Evolutionary conservation across 2,797 vertebrate species (phyloP).

Genomic region (Sciurus carolinensis): DNA sequence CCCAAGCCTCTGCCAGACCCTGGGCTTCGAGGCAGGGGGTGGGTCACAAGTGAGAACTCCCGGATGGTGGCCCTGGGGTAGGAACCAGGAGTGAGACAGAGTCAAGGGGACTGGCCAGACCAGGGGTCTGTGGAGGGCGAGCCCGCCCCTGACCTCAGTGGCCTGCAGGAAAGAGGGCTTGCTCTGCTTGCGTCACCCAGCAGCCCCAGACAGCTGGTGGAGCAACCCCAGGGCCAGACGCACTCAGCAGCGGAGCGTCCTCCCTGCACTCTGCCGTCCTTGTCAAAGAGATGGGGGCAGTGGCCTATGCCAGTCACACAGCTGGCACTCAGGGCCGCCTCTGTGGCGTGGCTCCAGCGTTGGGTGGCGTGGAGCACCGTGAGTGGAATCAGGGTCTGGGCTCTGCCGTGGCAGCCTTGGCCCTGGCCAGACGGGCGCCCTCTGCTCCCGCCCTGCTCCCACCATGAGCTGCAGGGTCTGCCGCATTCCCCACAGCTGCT

Average conservation of each 20-base stretch:
- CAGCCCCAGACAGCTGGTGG: background rate
- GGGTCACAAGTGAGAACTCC: accelerated
- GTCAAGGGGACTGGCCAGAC: accelerated
- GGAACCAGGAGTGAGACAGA: accelerated
- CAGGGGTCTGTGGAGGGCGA: accelerated
- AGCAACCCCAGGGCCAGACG: background rate
- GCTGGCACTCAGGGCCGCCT: accelerated
- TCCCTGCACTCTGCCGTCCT: accelerated
- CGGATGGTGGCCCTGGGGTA: accelerated
- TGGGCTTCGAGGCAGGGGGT: background rate
- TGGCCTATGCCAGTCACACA: accelerated
- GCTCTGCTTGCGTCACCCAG: too few relatives aligned
- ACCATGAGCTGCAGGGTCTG: accelerated
- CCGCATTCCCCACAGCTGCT: accelerated
- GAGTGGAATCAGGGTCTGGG: accelerated
- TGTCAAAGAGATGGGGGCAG: accelerated
- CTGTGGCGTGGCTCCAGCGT: accelerated
- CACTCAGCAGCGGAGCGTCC: background rate
- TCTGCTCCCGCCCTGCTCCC: background rate
- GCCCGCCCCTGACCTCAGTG: background rate
- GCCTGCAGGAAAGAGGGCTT: accelerated
- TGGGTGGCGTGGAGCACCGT: accelerated
- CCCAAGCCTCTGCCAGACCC: accelerated
- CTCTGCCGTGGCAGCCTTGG: accelerated
- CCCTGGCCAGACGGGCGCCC: accelerated